Percentiles rank a stretch among this genome's conserved stretches.
Conservation (phyloP, 1,140 invertebrate genomes). For the Drosophila trapezifrons region DNA sequence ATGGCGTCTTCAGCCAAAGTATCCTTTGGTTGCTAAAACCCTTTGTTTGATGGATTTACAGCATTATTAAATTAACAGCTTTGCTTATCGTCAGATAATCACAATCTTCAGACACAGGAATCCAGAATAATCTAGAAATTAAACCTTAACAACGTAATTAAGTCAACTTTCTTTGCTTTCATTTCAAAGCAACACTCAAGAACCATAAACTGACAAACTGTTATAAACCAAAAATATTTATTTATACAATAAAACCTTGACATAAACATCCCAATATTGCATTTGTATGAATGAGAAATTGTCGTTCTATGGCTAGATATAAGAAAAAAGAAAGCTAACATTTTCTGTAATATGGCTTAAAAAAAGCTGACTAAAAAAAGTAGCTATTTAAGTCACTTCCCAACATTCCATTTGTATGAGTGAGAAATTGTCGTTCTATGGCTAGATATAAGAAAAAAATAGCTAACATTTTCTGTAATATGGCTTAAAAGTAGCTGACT, state of each 20-base stretch:
- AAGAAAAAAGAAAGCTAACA: too few relatives aligned
- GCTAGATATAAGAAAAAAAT: too few relatives aligned
- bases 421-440: too few relatives aligned
- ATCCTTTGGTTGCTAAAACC: background rate
- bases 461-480: too few relatives aligned
- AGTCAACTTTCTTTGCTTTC: background rate
- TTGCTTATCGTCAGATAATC: background rate
- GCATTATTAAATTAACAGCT: constrained; percentile 2
- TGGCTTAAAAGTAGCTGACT: too few relatives aligned
- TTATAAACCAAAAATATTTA: background rate
- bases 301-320: too few relatives aligned
- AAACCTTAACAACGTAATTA: background rate
- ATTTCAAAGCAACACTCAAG: background rate
- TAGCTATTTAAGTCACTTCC: too few relatives aligned
- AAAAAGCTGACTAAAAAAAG: too few relatives aligned
- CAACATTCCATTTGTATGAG: too few relatives aligned
- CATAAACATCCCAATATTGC: too few relatives aligned
- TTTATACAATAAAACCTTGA: background rate
- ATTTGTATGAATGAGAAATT: too few relatives aligned
- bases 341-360: too few relatives aligned
- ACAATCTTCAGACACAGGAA: background rate
- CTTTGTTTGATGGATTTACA: constrained; percentile 2
- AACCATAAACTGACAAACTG: background rate
- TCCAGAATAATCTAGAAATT: background rate
- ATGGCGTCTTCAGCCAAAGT: background rate